Conservation (phyloP, 2,113 vertebrate species). For the Dascyllus trimaculatus region DNA sequence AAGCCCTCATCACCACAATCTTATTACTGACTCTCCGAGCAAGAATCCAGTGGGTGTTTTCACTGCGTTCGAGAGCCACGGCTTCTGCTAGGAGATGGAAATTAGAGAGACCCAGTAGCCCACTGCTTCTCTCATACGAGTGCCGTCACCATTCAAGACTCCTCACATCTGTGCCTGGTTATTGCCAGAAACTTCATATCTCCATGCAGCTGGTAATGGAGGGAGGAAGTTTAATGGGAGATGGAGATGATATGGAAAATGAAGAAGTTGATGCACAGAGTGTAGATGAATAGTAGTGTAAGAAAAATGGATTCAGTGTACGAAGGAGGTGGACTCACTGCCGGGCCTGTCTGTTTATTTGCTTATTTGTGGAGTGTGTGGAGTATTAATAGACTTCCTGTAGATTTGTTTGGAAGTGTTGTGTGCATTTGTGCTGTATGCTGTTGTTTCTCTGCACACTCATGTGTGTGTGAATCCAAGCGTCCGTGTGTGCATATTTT, state of each 20-base stretch:
- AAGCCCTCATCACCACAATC: constrained; percentile 51
- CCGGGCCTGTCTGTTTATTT: constrained; percentile 18
- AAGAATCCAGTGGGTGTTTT: constrained; percentile 78
- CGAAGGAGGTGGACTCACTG: not conserved
- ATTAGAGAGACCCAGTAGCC: constrained; percentile 59
- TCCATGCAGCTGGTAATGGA: constrained; percentile 58
- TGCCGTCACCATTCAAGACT: constrained; percentile 53
- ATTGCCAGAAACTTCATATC: constrained; percentile 65
- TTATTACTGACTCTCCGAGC: constrained; percentile 67
- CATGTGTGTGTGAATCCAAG: not conserved
- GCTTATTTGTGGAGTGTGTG: constrained; percentile 51
- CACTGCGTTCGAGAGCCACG: constrained; percentile 27
- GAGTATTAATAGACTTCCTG: constrained; percentile 62
- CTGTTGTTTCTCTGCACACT: not conserved
- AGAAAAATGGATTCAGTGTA: constrained; percentile 43
- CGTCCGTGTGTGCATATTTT: constrained; percentile 32
- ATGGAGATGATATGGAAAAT: constrained; percentile 63
- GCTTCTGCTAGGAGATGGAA: constrained; percentile 57
- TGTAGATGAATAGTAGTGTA: constrained; percentile 24
- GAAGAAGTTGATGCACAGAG: constrained; percentile 38
- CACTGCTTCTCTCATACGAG: constrained; percentile 33
- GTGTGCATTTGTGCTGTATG: constrained; percentile 21
- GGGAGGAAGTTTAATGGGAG: constrained; percentile 54
- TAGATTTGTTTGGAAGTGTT: constrained; percentile 49
- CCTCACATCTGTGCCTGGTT: constrained; percentile 75